Evolutionary conservation across 53 echinoderm and acorn worm species (phyloP).

Genomic region (Pentamera pediparva): DNA sequence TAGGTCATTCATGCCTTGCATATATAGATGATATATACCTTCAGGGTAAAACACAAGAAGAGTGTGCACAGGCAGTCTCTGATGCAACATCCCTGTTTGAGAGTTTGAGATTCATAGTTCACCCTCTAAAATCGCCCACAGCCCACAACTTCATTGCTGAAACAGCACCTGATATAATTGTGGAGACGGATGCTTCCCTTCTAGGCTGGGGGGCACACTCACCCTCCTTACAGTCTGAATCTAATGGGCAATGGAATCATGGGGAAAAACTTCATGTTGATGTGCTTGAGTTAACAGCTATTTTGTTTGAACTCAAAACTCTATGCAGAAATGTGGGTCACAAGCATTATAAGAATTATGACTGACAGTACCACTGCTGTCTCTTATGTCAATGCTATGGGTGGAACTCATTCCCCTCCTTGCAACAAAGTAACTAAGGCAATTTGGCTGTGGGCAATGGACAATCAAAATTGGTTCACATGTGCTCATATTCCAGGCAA

Average conservation of each 20-base stretch:
- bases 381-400: constrained; percentile 41
- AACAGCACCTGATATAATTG: background rate
- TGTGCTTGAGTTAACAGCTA: constrained; percentile 34
- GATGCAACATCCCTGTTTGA: background rate
- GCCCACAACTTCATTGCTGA: constrained; percentile 25
- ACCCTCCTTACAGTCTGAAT: no score
- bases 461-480: constrained; percentile 25
- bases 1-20: constrained; percentile 24
- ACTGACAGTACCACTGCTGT: constrained; percentile 45
- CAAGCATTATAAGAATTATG: constrained; percentile 14
- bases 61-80: constrained; percentile 11
- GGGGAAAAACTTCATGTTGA: constrained; percentile 31
- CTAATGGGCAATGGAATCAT: constrained; percentile 43
- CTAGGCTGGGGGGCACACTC: constrained; percentile 40
- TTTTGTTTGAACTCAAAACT: constrained; percentile 34
- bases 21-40: constrained; percentile 43
- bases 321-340: background rate
- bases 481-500: constrained; percentile 33
- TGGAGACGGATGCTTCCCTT: constrained; percentile 38
- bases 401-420: constrained; percentile 14
- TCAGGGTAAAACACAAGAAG: constrained; percentile 32
- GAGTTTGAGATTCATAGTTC: constrained; percentile 17
- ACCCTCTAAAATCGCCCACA: constrained; percentile 20
- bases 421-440: constrained; percentile 19
- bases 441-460: constrained; percentile 24